These are phyloP conservation scores for Gastrophysa polygoni DNA, from an alignment of 2,888 invertebrate genomes.

Conservation along the genomic window DNA sequence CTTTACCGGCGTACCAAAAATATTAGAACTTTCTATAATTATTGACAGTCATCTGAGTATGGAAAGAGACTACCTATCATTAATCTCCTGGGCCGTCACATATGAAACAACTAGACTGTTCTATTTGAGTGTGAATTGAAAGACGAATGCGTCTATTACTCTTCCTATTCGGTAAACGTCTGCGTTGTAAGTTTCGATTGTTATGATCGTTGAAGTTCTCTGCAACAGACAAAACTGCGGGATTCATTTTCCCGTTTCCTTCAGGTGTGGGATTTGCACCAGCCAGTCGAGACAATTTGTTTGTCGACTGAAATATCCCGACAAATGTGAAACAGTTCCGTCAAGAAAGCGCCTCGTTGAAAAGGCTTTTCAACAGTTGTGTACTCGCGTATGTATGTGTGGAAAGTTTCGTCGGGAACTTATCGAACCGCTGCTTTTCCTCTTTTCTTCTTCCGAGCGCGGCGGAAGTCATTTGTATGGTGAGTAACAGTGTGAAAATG, in stretches of 20 bases:
- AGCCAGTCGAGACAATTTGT: not conserved
- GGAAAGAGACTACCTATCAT: too few relatives aligned
- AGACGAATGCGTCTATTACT: not conserved
- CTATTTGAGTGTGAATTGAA: not conserved
- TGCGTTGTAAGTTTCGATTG: not conserved
- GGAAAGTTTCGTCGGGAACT: slow-evolving; percentile 18
- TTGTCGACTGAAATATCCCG: not conserved
- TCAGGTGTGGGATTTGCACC: not conserved
- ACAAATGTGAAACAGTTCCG: slow-evolving; percentile 23
- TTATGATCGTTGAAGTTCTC: not conserved
- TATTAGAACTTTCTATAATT: too few relatives aligned
- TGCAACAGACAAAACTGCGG: not conserved
- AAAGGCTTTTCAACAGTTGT: slow-evolving; percentile 19
- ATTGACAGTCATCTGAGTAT: too few relatives aligned
- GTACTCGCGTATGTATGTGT: slow-evolving; percentile 22
- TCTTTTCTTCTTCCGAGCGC: slow-evolving; percentile 17
- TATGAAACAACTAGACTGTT: too few relatives aligned
- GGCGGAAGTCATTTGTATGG: slow-evolving; percentile 34
- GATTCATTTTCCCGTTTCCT: not conserved
- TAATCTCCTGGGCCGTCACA: too few relatives aligned
- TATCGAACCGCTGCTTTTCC: slow-evolving; percentile 12
- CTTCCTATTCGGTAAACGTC: not conserved
- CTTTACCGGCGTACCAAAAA: too few relatives aligned
- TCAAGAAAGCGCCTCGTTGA: slow-evolving; percentile 27
- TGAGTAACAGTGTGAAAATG: slow-evolving; percentile 28